Percentiles rank a stretch among this genome's conserved stretches.
Evolutionary conservation across 2,113 vertebrate genomes (phyloP).

Genomic region (Anhinga anhinga): DNA sequence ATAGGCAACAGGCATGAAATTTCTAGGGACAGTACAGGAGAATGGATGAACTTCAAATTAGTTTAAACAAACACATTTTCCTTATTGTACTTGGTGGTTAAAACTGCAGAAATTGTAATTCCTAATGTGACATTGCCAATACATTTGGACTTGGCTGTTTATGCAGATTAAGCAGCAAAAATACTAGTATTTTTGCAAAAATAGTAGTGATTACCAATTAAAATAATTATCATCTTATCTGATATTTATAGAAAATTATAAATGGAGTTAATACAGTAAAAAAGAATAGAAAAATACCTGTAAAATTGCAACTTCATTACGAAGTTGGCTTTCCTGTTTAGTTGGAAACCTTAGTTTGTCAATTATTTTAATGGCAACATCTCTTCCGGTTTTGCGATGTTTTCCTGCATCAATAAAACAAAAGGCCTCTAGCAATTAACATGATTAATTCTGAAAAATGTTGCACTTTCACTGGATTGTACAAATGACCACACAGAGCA

Average conservation of each 20-base stretch:
- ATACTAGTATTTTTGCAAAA: background rate
- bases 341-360: slow-evolving; percentile 97
- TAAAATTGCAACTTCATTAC: slow-evolving; percentile 97
- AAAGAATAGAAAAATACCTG: slow-evolving; percentile 80
- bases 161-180: background rate
- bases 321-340: slow-evolving; percentile 96
- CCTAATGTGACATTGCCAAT: background rate
- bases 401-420: slow-evolving; percentile 82
- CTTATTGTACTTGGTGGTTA: background rate
- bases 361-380: slow-evolving; percentile 98
- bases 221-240: background rate
- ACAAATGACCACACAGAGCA: background rate
- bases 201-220: background rate
- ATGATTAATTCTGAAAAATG: background rate
- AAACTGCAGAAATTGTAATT: background rate
- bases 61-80: background rate
- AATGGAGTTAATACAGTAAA: background rate
- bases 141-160: background rate
- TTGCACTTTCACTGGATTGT: background rate
- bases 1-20: background rate
- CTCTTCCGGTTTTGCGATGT: slow-evolving; percentile 95
- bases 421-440: slow-evolving; percentile 3
- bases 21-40: background rate
- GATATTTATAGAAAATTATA: background rate
- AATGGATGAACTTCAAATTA: background rate